Conservation (phyloP, 2,888 invertebrate genomes). For the Aplocera efformata region DNA sequence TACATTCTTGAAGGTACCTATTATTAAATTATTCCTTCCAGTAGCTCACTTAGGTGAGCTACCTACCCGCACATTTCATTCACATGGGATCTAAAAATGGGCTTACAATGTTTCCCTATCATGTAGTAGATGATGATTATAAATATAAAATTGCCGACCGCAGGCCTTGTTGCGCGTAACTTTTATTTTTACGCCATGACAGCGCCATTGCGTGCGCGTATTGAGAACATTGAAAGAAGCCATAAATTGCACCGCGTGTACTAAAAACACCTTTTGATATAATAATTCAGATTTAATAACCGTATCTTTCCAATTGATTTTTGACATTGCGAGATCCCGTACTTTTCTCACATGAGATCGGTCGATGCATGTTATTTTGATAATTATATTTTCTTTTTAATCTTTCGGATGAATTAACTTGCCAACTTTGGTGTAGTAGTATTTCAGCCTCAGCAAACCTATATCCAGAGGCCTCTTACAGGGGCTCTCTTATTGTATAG, state of each 20-base stretch:
- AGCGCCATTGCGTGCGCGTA: constrained; percentile 57
- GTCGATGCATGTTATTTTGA: no score
- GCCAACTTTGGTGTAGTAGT: no score
- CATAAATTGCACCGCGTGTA: constrained; percentile 49
- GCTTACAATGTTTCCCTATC: constrained; percentile 47
- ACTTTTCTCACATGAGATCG: constrained; percentile 4
- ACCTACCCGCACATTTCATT: constrained; percentile 13
- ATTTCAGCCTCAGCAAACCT: no score
- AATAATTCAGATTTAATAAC: constrained; percentile 39
- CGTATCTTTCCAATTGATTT: constrained; percentile 24
- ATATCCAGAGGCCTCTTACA: no score
- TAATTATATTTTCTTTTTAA: no score
- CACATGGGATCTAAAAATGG: constrained; percentile 35
- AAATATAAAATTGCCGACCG: constrained; percentile 61
- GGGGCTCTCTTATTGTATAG: no score
- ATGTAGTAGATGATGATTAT: constrained; percentile 49
- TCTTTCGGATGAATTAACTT: no score
- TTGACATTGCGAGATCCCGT: constrained; percentile 1
- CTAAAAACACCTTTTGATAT: constrained; percentile 52
- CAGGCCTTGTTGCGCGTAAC: constrained; percentile 48
- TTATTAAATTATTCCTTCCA: not conserved
- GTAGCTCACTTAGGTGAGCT: not conserved
- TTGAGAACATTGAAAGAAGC: constrained; percentile 56
- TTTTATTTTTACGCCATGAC: constrained; percentile 48
- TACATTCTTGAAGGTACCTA: no score